Base-by-base conservation (phyloP, 2,113 vertebrate species). In the Lipophrys pholis region DNA sequence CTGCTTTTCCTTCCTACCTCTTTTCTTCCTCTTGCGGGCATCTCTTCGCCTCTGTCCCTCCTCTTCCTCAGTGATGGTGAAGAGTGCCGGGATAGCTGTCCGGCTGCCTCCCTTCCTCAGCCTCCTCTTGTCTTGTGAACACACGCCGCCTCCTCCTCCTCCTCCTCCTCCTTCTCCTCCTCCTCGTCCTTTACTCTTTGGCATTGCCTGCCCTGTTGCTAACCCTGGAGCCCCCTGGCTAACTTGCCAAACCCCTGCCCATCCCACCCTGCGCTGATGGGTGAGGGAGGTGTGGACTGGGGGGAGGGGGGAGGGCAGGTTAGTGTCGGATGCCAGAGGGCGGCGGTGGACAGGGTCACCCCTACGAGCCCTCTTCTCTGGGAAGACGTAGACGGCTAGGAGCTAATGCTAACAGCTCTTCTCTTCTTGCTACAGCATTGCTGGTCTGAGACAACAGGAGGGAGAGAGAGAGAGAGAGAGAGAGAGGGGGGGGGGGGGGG, bases 31-130 rank as follows among this genome's bases (percentile, higher is more conserved):
- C 51, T 49, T 86, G 78, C 73, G 56, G 75, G 76, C 84, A 57
- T 78, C 40, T 81, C 62, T 88, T 52, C 90, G 93, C 92, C 91
- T 96, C 74, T 95, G 95, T 88, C 94, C 96, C 80, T 99, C 97
- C 63, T 99, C 97, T 87, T 99, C 97, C 93, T 99, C 97, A 5
- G 92, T 94, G 91, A 99, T 99, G 88, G 97, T 99, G 90, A 97
- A 99, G 62, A 99, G 94, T 57, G 93, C 91, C 16, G 93, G 92
- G 60, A 95, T 91, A 81, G 87, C 81, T 45, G 95, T 91, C 78
- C 95, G 95, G 85, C 93, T 87, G 84, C 90, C 90, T 81, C 90
- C 92, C 91, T 94, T 97, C 92, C 94, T 95, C 89, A 94, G 74
- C 58, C 93, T 95, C 84, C 94, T 93, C 80, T 87, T 95, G 93